Evolutionary conservation across 1,140 invertebrate genomes (phyloP).

Genomic region (Aphaenogaster floridana): DNA sequence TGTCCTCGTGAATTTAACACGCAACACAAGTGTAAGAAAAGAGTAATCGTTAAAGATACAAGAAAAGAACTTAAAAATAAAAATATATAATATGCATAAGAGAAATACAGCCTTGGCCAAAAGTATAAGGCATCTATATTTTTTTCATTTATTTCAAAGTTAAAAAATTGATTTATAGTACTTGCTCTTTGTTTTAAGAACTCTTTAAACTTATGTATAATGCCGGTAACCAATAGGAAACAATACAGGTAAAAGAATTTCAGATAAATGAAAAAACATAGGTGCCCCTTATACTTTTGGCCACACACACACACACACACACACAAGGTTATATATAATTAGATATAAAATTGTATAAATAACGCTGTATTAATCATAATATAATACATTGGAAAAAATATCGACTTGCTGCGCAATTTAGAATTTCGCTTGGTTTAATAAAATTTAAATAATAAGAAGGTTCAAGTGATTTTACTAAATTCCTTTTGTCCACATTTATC

Average conservation of each 20-base stretch:
- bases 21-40: not conserved
- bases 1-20: not conserved
- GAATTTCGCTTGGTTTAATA: not conserved
- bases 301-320: too few species aligned
- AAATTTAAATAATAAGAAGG: not conserved
- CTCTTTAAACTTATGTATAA: too few species aligned
- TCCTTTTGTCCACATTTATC: not conserved
- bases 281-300: too few species aligned
- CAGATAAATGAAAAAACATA: too few species aligned
- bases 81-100: not conserved
- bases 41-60: not conserved
- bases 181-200: too few species aligned
- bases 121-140: too few species aligned
- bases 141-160: too few species aligned
- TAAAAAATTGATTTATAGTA: too few species aligned
- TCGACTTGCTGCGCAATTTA: not conserved
- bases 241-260: too few species aligned
- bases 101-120: not conserved
- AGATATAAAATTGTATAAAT: constrained; percentile 1
- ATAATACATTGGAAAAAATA: not conserved
- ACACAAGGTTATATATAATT: not conserved
- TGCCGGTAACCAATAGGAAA: too few species aligned
- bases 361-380: not conserved
- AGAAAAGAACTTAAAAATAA: not conserved
- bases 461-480: not conserved